Base-by-base conservation (phyloP, 2,797 vertebrate species). In the Sylvilagus floridanus region DNA sequence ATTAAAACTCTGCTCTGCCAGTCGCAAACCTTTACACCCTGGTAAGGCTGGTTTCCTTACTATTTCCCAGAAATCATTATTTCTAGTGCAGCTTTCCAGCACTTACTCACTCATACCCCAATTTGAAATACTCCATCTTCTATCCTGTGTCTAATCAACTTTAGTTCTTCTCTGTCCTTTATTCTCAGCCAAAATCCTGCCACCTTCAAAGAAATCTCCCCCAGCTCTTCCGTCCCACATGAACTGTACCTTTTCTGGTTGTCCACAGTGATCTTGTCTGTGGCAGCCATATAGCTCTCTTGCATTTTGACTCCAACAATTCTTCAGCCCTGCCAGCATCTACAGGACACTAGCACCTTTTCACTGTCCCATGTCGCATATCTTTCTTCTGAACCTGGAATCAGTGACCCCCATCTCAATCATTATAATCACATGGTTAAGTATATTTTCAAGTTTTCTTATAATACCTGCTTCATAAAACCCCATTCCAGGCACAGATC, bases 401-500 rank as follows among this genome's bases (percentile, higher is more conserved):
- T 37, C 54, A 50, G 9, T 63, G 30, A 90, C 63, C 75, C 77
- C 26, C 63, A 12, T 8, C n/a, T 54, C 50, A 32, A 75, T 90
- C 71, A 79, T 75, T 77, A 32, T 37, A 71, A 87, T 60, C 24
- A 32, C 16, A 79, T 19, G 57, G 9, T 77, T 84, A 30, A 62
- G 37, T 73, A 6, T 82, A 75, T 88, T 77, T 35, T 94, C 26
- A 94, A 30, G 54, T 93, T 88, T 92, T 21, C 6, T 73, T 90
- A 76, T 24, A 57, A 81, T 75, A 50, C 60, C 47, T 85, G 16
- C 76, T 84, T 83, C 91, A 30, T 32, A 91, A 93, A 95, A 89
- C 10, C n/a, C 47, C 30, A n/a, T 2, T 42, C 32, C 69, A 93
- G 52, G 16, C 78, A 47, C 10, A 63, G 62, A 42, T 63, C 78